Percentiles rank a stretch among this genome's conserved stretches.
Conservation (phyloP, 2,888 invertebrate genomes). For the Lycia hirtaria region DNA sequence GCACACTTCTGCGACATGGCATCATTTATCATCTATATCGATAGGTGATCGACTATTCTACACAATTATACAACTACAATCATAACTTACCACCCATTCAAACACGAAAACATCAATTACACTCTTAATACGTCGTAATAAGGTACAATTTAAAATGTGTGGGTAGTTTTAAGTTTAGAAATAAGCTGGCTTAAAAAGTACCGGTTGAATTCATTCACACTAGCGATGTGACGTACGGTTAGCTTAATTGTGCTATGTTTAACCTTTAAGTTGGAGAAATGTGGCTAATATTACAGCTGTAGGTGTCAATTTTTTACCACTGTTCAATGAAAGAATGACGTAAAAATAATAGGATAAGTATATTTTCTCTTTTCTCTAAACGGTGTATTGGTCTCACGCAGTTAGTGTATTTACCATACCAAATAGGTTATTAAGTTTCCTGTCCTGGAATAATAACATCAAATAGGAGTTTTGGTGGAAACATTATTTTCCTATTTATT, state of each 20-base stretch:
- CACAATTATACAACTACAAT: constrained; percentile 60
- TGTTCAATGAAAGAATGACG: background rate
- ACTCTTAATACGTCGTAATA: constrained; percentile 22
- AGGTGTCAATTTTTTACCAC: background rate
- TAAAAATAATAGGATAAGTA: no score
- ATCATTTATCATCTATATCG: constrained; percentile 75
- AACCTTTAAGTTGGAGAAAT: constrained; percentile 23
- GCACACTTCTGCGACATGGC: constrained; percentile 57
- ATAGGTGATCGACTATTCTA: constrained; percentile 69
- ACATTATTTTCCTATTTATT: no score
- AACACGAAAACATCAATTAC: background rate
- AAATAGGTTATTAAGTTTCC: no score
- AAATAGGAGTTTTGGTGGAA: no score
- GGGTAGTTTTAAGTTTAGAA: constrained; percentile 27
- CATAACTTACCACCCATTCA: constrained; percentile 26
- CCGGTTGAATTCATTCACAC: constrained; percentile 72
- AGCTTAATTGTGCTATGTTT: constrained; percentile 38
- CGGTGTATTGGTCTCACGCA: no score
- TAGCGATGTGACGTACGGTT: constrained; percentile 40
- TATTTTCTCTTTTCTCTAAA: no score
- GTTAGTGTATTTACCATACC: no score
- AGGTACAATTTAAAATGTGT: constrained; percentile 38
- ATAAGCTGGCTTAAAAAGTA: constrained; percentile 53
- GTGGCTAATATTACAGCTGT: background rate
- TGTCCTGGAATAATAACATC: no score